Evolutionary conservation across 2,113 vertebrate genomes (phyloP).

Genomic region (Lepus americanus): DNA sequence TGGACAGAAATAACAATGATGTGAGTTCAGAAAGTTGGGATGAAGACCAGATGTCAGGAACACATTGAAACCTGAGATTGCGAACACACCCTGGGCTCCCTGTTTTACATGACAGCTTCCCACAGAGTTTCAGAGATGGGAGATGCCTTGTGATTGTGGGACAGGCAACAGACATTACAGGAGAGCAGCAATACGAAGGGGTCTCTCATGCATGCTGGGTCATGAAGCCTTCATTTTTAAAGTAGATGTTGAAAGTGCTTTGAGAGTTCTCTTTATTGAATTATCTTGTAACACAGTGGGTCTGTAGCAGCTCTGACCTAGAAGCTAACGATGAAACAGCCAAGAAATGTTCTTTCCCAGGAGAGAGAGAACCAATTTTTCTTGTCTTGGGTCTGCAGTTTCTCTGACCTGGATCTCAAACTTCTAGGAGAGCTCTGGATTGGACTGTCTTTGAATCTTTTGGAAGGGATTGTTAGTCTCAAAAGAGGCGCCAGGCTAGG

Average conservation of each 20-base stretch:
- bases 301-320: conserved; percentile 30
- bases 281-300: conserved; percentile 45
- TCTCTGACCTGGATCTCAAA: not conserved
- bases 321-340: conserved; percentile 35
- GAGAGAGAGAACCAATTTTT: not conserved
- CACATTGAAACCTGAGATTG: not conserved
- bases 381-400: not conserved
- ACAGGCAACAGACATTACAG: not conserved
- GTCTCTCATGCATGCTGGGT: conserved; percentile 37
- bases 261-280: conserved; percentile 39
- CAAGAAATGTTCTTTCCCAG: not conserved
- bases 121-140: not conserved
- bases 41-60: not conserved
- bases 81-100: not conserved
- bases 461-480: not conserved
- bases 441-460: not conserved
- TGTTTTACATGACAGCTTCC: not conserved
- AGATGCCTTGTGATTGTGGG: not conserved
- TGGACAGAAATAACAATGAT: not conserved
- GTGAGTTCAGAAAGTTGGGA: not conserved
- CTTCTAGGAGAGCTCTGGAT: not conserved
- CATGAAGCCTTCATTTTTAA: not conserved
- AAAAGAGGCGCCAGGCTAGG: not conserved
- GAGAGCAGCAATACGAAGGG: not conserved
- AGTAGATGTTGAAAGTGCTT: conserved; percentile 41